Base-by-base conservation (phyloP, 2,113 vertebrate species). In the Corythaeola cristata region DNA sequence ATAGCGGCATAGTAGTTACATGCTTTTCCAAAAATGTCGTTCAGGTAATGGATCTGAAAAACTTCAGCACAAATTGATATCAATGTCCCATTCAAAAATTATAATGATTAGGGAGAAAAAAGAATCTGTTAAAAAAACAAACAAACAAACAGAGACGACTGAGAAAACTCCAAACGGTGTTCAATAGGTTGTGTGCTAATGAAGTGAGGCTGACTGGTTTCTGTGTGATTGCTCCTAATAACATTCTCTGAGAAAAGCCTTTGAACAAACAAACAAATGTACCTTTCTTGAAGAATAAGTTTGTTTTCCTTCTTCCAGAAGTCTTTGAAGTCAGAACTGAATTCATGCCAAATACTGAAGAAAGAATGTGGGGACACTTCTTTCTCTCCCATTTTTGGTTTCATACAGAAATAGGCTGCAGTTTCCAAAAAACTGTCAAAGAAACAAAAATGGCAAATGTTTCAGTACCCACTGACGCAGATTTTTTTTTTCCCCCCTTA, bases 241-340 rank as follows among this genome's bases (percentile, higher is more conserved):
- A 77, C 80, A 82, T 53, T 88, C 59, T 90, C 72, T 84, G 64
- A 90, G 85, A 94, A 95, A 97, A 97, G 71, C 50, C 86, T 96
- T 96, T 96, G 83, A 95, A 95, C 77, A 98, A 97, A 96, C 93
- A 92, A 97, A 89, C 93, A 97, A 90, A 96, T 94, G 85, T 98
- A 99, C 99, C 99, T 99, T 96, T 99, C 99, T 97, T 99, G 99
- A 44, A 99, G 98, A 97, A 99, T 99, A 80, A 98, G 96, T 97
- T 99, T 99, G 97, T 99, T 99, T 97, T 99, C 99, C 88, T 99
- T 99, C 97, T 99, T 99, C 99, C 99, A 99, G 69, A 98, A 98
- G 68, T 99, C 99, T 98, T 99, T 99, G 96, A 99, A 99, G 96
- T 99, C 99, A 23, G 99, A 99, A 89, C 99, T 99, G 98, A 99